Conservation (phyloP, 23 tunicate genomes). For the Clavelina lepadiformis region DNA sequence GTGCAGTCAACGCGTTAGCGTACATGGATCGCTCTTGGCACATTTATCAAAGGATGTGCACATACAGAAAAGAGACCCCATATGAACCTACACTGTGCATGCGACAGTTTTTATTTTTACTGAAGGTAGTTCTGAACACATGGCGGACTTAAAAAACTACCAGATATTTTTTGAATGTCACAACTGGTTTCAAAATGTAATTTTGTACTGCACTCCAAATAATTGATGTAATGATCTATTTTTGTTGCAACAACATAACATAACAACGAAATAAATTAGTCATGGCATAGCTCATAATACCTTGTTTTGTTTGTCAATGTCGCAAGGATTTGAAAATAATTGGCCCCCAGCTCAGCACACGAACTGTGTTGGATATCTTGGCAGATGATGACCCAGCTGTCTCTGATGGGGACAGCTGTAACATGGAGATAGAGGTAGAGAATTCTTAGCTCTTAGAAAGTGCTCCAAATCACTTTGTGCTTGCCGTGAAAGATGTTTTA, state of each 20-base stretch:
- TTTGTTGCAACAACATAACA: not conserved
- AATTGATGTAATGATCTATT: not conserved
- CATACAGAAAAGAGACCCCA: conserved; percentile 43
- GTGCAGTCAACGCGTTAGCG: conserved; percentile 70
- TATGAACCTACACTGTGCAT: conserved; percentile 48
- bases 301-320: too few species aligned
- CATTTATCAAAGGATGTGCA: conserved; percentile 62
- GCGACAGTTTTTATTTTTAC: conserved; percentile 59
- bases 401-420: conserved; percentile 43
- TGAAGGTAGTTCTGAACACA: conserved; percentile 42
- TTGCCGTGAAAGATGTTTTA: too few species aligned
- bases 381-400: conserved; percentile 70
- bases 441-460: too few species aligned
- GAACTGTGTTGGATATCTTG: conserved; percentile 47
- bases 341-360: conserved; percentile 50
- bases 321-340: conserved; percentile 69
- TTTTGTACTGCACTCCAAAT: not conserved
- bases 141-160: too few species aligned
- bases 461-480: too few species aligned
- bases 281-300: too few species aligned
- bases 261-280: not conserved
- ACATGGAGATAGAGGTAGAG: conserved; percentile 77
- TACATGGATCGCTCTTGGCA: conserved; percentile 95
- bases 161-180: too few species aligned
- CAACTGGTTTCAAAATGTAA: too few species aligned